Conservation (phyloP, 2,888 invertebrate species). For the Lordiphosa andalusiaca region DNA sequence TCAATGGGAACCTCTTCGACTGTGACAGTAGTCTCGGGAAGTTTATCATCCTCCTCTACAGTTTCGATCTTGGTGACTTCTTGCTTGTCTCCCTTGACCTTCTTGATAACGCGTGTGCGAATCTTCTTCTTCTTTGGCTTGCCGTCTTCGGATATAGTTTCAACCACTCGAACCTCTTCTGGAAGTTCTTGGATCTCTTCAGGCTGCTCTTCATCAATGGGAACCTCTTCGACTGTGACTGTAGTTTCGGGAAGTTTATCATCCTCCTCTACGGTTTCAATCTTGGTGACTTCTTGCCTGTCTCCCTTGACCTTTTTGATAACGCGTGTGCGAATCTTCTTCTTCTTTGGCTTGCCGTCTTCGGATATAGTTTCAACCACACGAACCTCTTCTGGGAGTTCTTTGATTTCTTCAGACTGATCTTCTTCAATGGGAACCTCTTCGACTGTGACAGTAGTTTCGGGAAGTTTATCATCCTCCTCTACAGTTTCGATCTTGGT, state of each 20-base stretch:
- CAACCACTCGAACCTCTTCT: slow-evolving; percentile 22
- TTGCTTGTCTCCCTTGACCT: slow-evolving; percentile 41
- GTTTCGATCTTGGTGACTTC: slow-evolving; percentile 42
- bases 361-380: slow-evolving; percentile 17
- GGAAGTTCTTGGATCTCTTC: slow-evolving; percentile 12
- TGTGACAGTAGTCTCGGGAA: slow-evolving; percentile 28
- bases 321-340: slow-evolving; percentile 24
- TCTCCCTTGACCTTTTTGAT: slow-evolving; percentile 29
- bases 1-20: slow-evolving; percentile 31
- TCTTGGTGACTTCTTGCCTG: slow-evolving; percentile 25
- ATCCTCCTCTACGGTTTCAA: slow-evolving; percentile 26
- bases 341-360: slow-evolving; percentile 23
- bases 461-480: slow-evolving; percentile 19
- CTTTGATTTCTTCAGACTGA: slow-evolving; percentile 17
- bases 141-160: slow-evolving; percentile 31
- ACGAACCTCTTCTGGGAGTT: slow-evolving; percentile 20
- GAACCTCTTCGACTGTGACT: slow-evolving; percentile 19
- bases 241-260: slow-evolving; percentile 19
- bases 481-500: slow-evolving; percentile 28
- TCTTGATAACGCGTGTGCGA: slow-evolving; percentile 36
- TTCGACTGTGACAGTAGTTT: slow-evolving; percentile 21
- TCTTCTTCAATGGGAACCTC: slow-evolving; percentile 8
- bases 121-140: slow-evolving; percentile 33
- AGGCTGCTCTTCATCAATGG: slow-evolving; percentile 3
- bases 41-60: slow-evolving; percentile 34